Evolutionary conservation across 1,140 invertebrate species (phyloP).

Genomic region (Drosophila lacteicornis): DNA sequence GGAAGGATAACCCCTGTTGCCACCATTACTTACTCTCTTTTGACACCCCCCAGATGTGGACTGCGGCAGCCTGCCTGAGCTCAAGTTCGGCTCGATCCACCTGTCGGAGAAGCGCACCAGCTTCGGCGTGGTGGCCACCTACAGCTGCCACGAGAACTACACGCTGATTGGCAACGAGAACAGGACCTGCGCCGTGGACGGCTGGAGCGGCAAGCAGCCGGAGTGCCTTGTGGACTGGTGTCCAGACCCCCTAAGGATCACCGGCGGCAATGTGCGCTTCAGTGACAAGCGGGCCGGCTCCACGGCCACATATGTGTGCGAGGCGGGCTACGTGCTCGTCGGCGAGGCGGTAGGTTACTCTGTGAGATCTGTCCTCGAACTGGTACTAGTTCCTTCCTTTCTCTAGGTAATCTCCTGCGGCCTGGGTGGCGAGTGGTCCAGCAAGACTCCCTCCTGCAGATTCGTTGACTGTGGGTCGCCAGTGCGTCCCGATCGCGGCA

Average conservation of each 20-base stretch:
- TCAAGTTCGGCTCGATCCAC: slow-evolving; percentile 91
- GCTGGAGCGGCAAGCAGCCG: slow-evolving; percentile 92
- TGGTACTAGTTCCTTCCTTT: slow-evolving; percentile 6
- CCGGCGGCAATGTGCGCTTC: slow-evolving; percentile 89
- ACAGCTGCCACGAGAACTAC: slow-evolving; percentile 93
- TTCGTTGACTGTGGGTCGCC: slow-evolving; percentile 96
- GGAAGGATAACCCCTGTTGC: background rate
- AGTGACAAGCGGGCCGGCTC: slow-evolving; percentile 91
- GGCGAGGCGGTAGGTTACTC: slow-evolving; percentile 89
- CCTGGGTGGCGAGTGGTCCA: slow-evolving; percentile 93
- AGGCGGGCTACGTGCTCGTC: slow-evolving; percentile 93
- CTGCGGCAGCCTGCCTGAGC: slow-evolving; percentile 89
- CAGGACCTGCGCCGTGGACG: slow-evolving; percentile 91
- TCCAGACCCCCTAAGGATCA: slow-evolving; percentile 90
- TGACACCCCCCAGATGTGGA: slow-evolving; percentile 89
- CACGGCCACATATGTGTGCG: slow-evolving; percentile 91
- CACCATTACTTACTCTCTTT: background rate
- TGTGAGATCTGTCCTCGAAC: background rate
- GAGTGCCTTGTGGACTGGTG: slow-evolving; percentile 95
- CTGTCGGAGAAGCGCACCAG: slow-evolving; percentile 90
- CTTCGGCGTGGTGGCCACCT: slow-evolving; percentile 90
- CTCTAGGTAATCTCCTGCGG: slow-evolving; percentile 90
- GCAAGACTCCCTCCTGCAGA: slow-evolving; percentile 91
- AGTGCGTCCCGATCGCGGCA: slow-evolving; percentile 90
- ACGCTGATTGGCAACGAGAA: slow-evolving; percentile 91